Evolutionary conservation across 37 sponge, comb jelly and placozoan genomes (phyloP), one percentile per base, ranked within the genome.

Genomic region (Axinella damicornis): DNA sequence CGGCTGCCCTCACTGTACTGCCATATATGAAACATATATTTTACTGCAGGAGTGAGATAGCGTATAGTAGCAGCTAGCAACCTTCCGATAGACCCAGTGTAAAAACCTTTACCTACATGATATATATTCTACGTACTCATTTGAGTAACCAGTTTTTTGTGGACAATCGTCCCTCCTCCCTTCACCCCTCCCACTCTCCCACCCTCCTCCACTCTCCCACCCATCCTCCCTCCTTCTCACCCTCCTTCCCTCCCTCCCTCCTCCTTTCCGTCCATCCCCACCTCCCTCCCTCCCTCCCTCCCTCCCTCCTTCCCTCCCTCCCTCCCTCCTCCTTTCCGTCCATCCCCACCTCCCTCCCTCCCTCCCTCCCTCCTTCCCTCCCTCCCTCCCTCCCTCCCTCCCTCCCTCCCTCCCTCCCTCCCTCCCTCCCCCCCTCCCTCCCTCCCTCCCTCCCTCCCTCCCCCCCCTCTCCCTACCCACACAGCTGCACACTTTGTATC

Each of bases 401-500:
- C 19, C 85, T 40, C 66, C 25, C 76, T 55, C 59, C 24, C 76
- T 36, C 35, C 36, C 34, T 57, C 76, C 24, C 76, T 55, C 57
- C 25, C 76, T 57, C 56, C 54, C 76, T 57, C 76, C 36, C 56
- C 56, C 58, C 60, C 76, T 75, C 34, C 34, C 53, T 55, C 76
- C 24, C 58, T 54, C 76, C 19, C 58, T 32, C 56, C 36, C 76
- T 57, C 58, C 60, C 59, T 75, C 56, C 34, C 76, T 17, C 58
- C 53, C 41, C 12, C 73, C 46, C 53, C 53, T 39, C 24, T 11
- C 53, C 34, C 18, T 30, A 14, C 56, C 30, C 4, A 22, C 54
- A 6, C 65, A 84, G 85, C 41, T 85, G 86, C 56, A 46, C 62
- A 22, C 22, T 30, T 27, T 85, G 86, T n/a, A 30, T 69, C 41